Percentiles rank a stretch among this genome's conserved stretches.
Conservation (phyloP, 2,888 invertebrate genomes). For the Amaurobius ferox region DNA sequence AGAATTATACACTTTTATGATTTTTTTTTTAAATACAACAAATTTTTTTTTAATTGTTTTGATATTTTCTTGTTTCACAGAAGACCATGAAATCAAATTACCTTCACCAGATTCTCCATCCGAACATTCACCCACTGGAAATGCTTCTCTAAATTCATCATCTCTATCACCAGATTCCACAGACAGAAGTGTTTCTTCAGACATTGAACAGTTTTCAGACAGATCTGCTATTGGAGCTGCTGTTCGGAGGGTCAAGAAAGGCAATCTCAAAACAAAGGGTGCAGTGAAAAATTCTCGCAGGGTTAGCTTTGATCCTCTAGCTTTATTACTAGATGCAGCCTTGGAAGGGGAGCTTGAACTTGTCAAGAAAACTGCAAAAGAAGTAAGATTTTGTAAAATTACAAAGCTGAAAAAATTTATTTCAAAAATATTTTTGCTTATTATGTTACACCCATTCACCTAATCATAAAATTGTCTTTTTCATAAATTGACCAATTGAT, state of each 20-base stretch:
- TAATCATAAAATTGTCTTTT: too few species aligned
- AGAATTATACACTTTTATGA: too few species aligned
- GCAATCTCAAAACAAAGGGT: slow-evolving; percentile 83
- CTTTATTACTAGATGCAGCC: slow-evolving; percentile 95
- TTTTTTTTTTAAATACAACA: too few species aligned
- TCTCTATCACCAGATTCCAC: slow-evolving; percentile 63
- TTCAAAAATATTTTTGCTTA: too few species aligned
- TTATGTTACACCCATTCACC: too few species aligned
- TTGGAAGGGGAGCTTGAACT: slow-evolving; percentile 98
- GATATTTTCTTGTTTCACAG: slow-evolving; percentile 10
- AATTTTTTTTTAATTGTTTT: too few species aligned
- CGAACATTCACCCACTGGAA: slow-evolving; percentile 10
- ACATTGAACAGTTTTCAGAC: slow-evolving; percentile 48
- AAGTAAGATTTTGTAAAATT: too few species aligned
- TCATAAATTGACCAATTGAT: too few species aligned
- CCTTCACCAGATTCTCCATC: slow-evolving; percentile 43
- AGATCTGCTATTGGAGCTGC: slow-evolving; percentile 33
- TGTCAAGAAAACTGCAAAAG: slow-evolving; percentile 93
- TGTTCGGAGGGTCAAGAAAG: slow-evolving; percentile 79
- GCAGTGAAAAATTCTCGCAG: slow-evolving; percentile 79
- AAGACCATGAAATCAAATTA: slow-evolving; percentile 51
- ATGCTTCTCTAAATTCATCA: slow-evolving; percentile 39
- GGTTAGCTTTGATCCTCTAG: slow-evolving; percentile 98
- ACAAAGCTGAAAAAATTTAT: too few species aligned
- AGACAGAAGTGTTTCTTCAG: slow-evolving; percentile 49